Evolutionary conservation across 2,888 invertebrate species (phyloP).

Genomic region (Ochlodes sylvanus): DNA sequence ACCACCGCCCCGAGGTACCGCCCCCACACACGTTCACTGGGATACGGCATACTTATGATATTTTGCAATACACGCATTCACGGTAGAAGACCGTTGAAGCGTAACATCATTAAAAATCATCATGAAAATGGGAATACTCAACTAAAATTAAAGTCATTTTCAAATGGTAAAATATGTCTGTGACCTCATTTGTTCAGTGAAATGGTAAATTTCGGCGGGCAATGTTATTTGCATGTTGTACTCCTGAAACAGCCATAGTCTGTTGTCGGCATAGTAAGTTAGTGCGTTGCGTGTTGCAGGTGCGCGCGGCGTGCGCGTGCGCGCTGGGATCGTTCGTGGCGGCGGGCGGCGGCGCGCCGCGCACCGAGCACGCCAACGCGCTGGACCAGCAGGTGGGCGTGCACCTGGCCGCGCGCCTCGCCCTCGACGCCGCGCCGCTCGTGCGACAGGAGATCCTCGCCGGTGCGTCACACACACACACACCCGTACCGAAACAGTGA

Average conservation of each 20-base stretch:
- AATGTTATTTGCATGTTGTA: too few relatives aligned
- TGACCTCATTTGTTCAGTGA: too few relatives aligned
- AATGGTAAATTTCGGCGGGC: too few relatives aligned
- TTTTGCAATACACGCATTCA: too few relatives aligned
- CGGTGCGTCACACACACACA: constrained; percentile 73
- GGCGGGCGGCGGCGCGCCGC: constrained; percentile 89
- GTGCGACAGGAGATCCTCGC: constrained; percentile 95
- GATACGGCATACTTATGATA: too few relatives aligned
- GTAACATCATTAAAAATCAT: too few relatives aligned
- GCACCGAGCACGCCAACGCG: constrained; percentile 96
- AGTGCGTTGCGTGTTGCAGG: constrained; percentile 69
- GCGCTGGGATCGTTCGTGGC: constrained; percentile 97
- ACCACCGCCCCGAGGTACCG: constrained; percentile 94
- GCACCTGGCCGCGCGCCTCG: constrained; percentile 90
- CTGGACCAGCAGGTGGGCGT: constrained; percentile 97
- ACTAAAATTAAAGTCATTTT: too few relatives aligned
- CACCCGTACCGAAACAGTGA: background rate
- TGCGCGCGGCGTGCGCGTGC: constrained; percentile 96
- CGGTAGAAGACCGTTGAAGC: too few relatives aligned
- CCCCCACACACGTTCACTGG: background rate
- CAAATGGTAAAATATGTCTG: too few relatives aligned
- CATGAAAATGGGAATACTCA: too few relatives aligned
- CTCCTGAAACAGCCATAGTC: too few relatives aligned
- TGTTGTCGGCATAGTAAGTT: too few relatives aligned
- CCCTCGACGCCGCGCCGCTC: constrained; percentile 93